A percentile compares a stretch with the other conserved stretches of the same genome.
These are phyloP conservation scores for Pelagia noctiluca DNA, from an alignment of 30 jellyfish, hydroid and myxozoan species.

Conservation along the genomic window DNA sequence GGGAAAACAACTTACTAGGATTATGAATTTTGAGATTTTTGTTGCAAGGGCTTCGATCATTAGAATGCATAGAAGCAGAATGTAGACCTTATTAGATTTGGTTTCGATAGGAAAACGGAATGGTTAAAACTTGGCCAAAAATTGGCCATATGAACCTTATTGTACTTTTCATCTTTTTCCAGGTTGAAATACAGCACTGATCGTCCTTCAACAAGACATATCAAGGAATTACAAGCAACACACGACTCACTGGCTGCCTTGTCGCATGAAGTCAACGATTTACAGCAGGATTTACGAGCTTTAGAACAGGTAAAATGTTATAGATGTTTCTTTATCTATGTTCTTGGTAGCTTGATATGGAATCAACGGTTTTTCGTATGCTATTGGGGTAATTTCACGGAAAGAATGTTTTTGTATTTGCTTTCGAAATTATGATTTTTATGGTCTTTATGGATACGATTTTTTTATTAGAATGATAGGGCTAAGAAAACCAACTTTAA, in stretches of 20 bases:
- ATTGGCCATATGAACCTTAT: too few species aligned
- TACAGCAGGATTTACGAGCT: slow-evolving; percentile 68
- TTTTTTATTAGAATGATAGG: not conserved
- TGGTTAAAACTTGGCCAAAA: too few species aligned
- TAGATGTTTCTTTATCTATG: not conserved
- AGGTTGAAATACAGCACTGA: slow-evolving; percentile 62
- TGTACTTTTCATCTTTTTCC: too few species aligned
- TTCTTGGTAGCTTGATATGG: not conserved
- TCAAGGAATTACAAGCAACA: slow-evolving; percentile 63
- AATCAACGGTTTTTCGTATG: not conserved
- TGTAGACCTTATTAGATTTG: too few species aligned
- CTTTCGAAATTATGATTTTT: too few species aligned
- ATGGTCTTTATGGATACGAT: too few species aligned
- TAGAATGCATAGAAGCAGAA: too few species aligned
- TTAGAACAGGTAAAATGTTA: slow-evolving; percentile 21
- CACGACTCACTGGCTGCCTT: slow-evolving; percentile 63
- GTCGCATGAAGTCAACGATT: slow-evolving; percentile 44
- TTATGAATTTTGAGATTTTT: too few species aligned
- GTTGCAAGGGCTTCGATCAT: too few species aligned
- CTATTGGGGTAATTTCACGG: not conserved
- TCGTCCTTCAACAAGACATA: slow-evolving; percentile 66
- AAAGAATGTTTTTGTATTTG: not conserved
- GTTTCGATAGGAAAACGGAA: too few species aligned
- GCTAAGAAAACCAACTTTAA: not conserved
- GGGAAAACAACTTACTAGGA: too few species aligned